These are phyloP conservation scores for Laspeyria flexula DNA, from an alignment of 2,888 invertebrate genomes.

Conservation along the genomic window DNA sequence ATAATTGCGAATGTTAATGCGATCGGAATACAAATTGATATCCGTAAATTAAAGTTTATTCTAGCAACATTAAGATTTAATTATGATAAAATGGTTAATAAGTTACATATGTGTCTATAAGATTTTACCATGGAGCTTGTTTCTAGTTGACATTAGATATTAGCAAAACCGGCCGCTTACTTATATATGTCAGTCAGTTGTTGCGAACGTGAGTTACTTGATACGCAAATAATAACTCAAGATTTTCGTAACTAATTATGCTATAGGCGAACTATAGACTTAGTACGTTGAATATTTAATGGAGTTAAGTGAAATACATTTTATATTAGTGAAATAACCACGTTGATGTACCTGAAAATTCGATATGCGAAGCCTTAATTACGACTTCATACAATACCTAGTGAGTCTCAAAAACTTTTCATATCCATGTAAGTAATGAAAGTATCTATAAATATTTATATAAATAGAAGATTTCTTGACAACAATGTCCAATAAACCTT, in stretches of 20 bases:
- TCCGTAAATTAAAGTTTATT: constrained; percentile 8
- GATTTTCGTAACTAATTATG: too few species aligned
- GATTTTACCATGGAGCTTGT: constrained; percentile 17
- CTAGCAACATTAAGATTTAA: constrained; percentile 4
- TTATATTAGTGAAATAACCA: too few species aligned
- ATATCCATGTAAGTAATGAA: too few species aligned
- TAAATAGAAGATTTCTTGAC: background rate
- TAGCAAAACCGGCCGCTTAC: constrained; percentile 42
- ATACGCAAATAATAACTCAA: constrained; percentile 22
- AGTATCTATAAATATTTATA: too few species aligned
- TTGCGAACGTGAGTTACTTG: constrained; percentile 25
- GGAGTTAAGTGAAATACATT: too few species aligned
- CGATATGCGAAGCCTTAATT: too few species aligned
- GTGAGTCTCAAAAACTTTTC: too few species aligned
- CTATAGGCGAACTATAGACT: too few species aligned
- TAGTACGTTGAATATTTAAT: too few species aligned
- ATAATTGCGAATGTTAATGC: constrained; percentile 37
- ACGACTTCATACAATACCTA: too few species aligned
- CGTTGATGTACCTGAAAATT: too few species aligned
- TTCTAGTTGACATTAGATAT: constrained; percentile 52
- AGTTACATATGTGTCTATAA: constrained; percentile 25
- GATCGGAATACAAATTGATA: constrained; percentile 31
- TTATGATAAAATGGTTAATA: constrained; percentile 40
- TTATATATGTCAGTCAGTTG: constrained; percentile 30
- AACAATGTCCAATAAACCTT: constrained; percentile 2